Conservation (phyloP, 64 coral and sea anemone genomes). For the Platygyra sinensis region DNA sequence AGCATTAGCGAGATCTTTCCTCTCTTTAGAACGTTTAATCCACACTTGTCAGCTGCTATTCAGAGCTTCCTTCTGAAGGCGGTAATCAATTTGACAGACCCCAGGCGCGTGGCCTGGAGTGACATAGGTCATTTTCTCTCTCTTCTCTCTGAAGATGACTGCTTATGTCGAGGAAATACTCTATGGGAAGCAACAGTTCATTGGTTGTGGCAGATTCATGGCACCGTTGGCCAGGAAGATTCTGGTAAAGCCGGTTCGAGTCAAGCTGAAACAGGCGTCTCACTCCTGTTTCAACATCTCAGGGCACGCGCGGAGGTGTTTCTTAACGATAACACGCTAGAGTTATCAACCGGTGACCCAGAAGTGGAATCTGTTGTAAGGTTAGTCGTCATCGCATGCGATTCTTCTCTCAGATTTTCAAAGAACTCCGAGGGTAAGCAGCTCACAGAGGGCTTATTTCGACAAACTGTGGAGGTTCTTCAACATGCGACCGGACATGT, state of each 20-base stretch:
- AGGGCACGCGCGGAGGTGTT: neutral
- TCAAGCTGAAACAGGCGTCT: neutral
- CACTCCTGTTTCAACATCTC: constrained; percentile 27
- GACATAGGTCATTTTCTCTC: constrained; percentile 57
- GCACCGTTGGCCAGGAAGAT: neutral
- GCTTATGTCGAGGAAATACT: constrained; percentile 41
- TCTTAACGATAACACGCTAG: neutral
- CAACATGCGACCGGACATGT: constrained; percentile 17
- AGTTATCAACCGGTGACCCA: constrained; percentile 2
- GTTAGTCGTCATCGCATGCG: constrained; percentile 1
- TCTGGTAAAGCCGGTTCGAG: neutral
- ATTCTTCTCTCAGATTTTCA: constrained; percentile 32
- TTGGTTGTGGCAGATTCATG: constrained; percentile 62
- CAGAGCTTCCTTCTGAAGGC: constrained; percentile 73
- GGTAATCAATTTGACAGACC: constrained; percentile 52
- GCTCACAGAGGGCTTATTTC: neutral
- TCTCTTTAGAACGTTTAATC: constrained; percentile 39
- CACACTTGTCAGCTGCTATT: constrained; percentile 53
- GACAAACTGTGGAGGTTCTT: neutral
- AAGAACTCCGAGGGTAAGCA: neutral
- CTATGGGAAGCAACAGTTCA: constrained; percentile 60
- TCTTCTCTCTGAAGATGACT: constrained; percentile 33
- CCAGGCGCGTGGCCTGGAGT: constrained; percentile 38
- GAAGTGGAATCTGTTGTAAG: constrained; percentile 6
- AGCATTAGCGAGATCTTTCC: constrained; percentile 59